Conservation (phyloP, 2,797 vertebrate genomes). For the Smutsia gigantea region DNA sequence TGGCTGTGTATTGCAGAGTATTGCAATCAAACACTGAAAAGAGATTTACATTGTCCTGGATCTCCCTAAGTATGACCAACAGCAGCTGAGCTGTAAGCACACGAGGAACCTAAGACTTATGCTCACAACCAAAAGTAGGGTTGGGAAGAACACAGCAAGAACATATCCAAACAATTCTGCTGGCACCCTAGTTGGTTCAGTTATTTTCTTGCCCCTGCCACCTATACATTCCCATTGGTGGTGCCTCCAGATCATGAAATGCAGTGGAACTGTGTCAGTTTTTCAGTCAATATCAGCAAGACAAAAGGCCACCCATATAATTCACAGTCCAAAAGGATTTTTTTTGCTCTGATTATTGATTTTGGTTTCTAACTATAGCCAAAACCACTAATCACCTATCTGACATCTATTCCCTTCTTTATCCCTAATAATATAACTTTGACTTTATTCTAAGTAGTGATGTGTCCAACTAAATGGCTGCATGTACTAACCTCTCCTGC, state of each 20-base stretch:
- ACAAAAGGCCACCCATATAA: not conserved
- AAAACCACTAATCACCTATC: not conserved
- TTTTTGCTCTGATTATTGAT: slow-evolving; percentile 7
- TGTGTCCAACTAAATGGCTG: not conserved
- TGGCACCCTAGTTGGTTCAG: not conserved
- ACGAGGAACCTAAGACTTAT: not conserved
- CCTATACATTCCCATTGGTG: slow-evolving; percentile 52
- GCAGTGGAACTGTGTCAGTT: not conserved
- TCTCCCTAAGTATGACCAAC: not conserved
- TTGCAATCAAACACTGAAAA: not conserved
- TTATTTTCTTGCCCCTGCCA: slow-evolving; percentile 10
- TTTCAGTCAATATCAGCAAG: not conserved
- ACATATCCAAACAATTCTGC: not conserved
- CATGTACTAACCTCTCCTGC: not conserved
- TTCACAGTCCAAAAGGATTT: not conserved
- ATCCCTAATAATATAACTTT: slow-evolving; percentile 21
- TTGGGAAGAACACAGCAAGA: not conserved
- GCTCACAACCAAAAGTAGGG: slow-evolving; percentile 41
- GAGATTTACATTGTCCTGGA: not conserved
- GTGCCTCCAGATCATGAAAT: slow-evolving; percentile 1
- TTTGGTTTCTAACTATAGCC: not conserved
- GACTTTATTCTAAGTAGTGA: slow-evolving; percentile 5
- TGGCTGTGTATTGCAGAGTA: not conserved
- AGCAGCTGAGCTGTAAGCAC: not conserved
- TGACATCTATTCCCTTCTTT: not conserved